phyloP scores from a whole-genome alignment of 2,888 invertebrate species.

The Drosophila atripex region DNA sequence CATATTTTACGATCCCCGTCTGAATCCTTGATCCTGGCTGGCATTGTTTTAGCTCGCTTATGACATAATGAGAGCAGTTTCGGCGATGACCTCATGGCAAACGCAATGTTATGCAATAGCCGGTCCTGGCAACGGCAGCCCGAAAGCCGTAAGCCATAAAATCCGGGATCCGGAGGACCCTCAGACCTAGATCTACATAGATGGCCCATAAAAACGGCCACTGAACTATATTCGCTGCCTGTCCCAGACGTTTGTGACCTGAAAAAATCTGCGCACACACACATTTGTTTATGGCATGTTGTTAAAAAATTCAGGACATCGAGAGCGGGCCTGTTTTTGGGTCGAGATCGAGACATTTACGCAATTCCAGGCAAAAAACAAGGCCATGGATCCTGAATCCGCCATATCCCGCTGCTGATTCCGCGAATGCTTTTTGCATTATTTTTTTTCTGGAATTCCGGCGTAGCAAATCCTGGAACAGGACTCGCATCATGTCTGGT shows the following conservation, averaged over 20 bases:
- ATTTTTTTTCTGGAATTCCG: constrained; percentile 27
- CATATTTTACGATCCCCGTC: constrained; percentile 39
- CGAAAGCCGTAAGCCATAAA: constrained; percentile 52
- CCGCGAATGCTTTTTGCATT: constrained; percentile 34
- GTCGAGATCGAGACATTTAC: constrained; percentile 42
- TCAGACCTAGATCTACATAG: constrained; percentile 46
- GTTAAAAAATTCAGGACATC: constrained; percentile 69
- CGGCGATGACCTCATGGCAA: constrained; percentile 32
- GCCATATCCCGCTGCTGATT: constrained; percentile 38
- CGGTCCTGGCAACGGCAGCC: constrained; percentile 34
- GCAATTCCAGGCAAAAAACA: constrained; percentile 60
- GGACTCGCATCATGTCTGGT: constrained; percentile 14
- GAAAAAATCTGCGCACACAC: constrained; percentile 42
- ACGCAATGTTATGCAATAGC: constrained; percentile 77
- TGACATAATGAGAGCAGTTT: constrained; percentile 60
- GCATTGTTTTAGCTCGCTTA: constrained; percentile 61
- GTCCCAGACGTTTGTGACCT: constrained; percentile 7
- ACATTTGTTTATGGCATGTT: constrained; percentile 59
- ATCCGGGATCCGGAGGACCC: constrained; percentile 32
- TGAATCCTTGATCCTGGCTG: constrained; percentile 18
- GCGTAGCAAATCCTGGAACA: constrained; percentile 25
- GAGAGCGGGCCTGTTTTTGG: constrained; percentile 35
- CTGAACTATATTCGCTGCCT: constrained; percentile 49
- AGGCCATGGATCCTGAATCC: constrained; percentile 39
- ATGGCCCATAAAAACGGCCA: constrained; percentile 61